Evolutionary conservation across 2,113 vertebrate species (phyloP).

Genomic region (Sceloporus undulatus): DNA sequence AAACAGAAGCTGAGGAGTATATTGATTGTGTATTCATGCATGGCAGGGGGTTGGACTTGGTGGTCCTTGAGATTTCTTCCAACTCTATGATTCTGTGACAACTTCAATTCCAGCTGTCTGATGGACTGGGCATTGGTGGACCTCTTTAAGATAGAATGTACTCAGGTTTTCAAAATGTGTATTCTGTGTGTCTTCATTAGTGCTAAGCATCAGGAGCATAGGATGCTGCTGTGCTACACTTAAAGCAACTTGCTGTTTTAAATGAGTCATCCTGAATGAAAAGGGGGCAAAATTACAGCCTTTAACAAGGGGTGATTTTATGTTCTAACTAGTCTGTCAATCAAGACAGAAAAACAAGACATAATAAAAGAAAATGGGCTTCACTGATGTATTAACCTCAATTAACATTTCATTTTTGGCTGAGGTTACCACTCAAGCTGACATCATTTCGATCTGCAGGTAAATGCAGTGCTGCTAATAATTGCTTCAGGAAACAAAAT

Average conservation of each 20-base stretch:
- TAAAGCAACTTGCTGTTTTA: not conserved
- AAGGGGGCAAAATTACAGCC: not conserved
- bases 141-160: not conserved
- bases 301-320: slow-evolving; percentile 3
- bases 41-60: no score
- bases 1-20: no score
- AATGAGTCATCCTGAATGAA: not conserved
- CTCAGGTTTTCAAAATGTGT: no score
- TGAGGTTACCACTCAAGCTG: slow-evolving; percentile 12
- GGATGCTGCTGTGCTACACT: not conserved
- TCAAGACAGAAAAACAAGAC: slow-evolving; percentile 16
- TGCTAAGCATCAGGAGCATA: not conserved
- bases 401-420: slow-evolving; percentile 39
- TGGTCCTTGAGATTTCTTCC: no score
- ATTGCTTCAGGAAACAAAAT: slow-evolving; percentile 19
- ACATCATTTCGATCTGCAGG: slow-evolving; percentile 18
- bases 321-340: slow-evolving; percentile 12
- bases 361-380: slow-evolving; percentile 20
- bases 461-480: slow-evolving; percentile 15
- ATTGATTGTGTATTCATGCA: no score
- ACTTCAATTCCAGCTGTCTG: not conserved
- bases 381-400: slow-evolving; percentile 32
- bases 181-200: not conserved
- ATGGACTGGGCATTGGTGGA: not conserved
- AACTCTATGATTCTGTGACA: no score